Evolutionary conservation across 2,797 vertebrate species (phyloP).

Genomic region (Pseudochirops cupreus): DNA sequence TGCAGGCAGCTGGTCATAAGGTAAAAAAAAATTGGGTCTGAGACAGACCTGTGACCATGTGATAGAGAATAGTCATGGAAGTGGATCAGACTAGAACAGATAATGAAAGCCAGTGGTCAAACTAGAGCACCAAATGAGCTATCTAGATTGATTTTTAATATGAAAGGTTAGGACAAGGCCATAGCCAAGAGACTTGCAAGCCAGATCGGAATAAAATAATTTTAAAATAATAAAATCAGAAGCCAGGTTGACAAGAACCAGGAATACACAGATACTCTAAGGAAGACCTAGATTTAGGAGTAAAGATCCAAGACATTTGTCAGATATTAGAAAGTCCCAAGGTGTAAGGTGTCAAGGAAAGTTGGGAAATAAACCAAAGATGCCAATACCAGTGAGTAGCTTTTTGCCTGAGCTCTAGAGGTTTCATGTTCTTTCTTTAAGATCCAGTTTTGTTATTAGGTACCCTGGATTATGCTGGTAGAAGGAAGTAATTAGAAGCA

Average conservation of each 20-base stretch:
- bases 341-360: background rate
- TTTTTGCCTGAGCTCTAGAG: conserved; percentile 25
- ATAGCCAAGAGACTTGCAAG: background rate
- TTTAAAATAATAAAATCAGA: background rate
- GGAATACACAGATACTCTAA: background rate
- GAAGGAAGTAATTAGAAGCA: conserved; percentile 37
- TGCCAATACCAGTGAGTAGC: background rate
- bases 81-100: background rate
- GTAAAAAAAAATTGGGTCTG: background rate
- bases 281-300: background rate
- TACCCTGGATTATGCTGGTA: conserved; percentile 34
- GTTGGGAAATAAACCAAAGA: background rate
- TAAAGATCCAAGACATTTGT: conserved; percentile 8
- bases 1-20: background rate
- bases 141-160: background rate
- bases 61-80: background rate
- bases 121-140: background rate
- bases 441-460: conserved; percentile 4
- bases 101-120: background rate
- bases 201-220: background rate
- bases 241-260: background rate
- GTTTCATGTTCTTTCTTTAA: background rate
- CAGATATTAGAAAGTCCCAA: background rate
- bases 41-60: background rate
- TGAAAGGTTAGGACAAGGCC: background rate